Percentiles rank a stretch among this genome's conserved stretches.
These are phyloP conservation scores for Engystomops pustulosus DNA, from an alignment of 2,113 vertebrate species.

Conservation along the genomic window DNA sequence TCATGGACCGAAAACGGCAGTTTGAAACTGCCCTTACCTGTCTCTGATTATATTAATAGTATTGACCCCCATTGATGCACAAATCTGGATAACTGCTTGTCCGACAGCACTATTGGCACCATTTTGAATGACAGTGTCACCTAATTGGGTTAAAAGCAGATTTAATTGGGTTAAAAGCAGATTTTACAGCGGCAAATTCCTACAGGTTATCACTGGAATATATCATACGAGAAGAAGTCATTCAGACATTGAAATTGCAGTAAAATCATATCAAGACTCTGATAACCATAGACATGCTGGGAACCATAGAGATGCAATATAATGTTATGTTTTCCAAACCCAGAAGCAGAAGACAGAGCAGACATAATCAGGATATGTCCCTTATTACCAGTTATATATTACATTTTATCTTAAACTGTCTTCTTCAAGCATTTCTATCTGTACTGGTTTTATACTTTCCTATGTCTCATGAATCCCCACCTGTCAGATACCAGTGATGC, in stretches of 20 bases:
- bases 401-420: no score
- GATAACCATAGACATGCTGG: no score
- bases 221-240: neutral
- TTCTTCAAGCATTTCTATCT: no score
- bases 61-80: conserved; percentile 61
- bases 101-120: conserved; percentile 69
- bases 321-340: neutral
- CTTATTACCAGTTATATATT: neutral
- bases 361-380: neutral
- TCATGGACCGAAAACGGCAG: no score
- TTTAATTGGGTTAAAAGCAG: no score
- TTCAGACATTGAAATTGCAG: neutral
- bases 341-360: neutral
- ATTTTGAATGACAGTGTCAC: conserved; percentile 68
- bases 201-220: neutral
- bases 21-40: conserved; percentile 63
- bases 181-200: no score
- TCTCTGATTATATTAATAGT: conserved; percentile 68
- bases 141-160: conserved; percentile 50
- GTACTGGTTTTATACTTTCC: no score
- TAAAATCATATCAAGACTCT: no score
- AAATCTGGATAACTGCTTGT: conserved; percentile 68
- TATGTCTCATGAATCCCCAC: no score
- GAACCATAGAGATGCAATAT: neutral
- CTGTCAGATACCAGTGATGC: neutral